Conservation (phyloP, 2,888 invertebrate species). For the Phengaris arion region DNA sequence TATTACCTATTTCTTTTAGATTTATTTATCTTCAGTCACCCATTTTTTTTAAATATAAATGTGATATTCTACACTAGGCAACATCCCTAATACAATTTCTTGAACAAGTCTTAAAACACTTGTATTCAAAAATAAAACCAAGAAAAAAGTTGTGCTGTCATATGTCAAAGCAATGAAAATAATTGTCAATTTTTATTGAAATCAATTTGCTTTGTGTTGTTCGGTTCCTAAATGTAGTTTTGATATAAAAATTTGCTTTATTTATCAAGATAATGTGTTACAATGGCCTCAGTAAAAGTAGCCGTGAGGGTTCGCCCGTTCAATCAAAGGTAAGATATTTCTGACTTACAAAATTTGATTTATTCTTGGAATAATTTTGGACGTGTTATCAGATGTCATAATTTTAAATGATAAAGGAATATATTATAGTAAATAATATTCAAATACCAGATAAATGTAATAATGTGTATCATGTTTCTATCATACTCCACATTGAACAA, state of each 20-base stretch:
- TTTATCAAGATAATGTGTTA: slow-evolving; percentile 74
- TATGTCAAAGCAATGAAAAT: slow-evolving; percentile 45
- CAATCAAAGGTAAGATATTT: slow-evolving; percentile 86
- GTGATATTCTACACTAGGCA: no score
- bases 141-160: slow-evolving; percentile 33
- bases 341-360: background rate
- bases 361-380: slow-evolving; percentile 10
- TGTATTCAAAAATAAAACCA: background rate
- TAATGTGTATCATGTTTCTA: background rate
- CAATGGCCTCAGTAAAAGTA: slow-evolving; percentile 95
- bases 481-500: background rate
- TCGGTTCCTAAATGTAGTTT: slow-evolving; percentile 65
- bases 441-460: background rate
- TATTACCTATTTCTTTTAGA: no score
- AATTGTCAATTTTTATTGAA: slow-evolving; percentile 56
- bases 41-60: no score
- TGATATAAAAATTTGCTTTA: slow-evolving; percentile 40
- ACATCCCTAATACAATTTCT: no score
- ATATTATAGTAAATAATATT: background rate
- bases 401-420: background rate
- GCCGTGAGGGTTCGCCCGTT: slow-evolving; percentile 94
- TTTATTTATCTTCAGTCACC: no score
- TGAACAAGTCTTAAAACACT: no score
- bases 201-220: slow-evolving; percentile 62
- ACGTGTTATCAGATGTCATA: background rate